Conservation (phyloP, 2,113 vertebrate species). For the Damaliscus lunatus region DNA sequence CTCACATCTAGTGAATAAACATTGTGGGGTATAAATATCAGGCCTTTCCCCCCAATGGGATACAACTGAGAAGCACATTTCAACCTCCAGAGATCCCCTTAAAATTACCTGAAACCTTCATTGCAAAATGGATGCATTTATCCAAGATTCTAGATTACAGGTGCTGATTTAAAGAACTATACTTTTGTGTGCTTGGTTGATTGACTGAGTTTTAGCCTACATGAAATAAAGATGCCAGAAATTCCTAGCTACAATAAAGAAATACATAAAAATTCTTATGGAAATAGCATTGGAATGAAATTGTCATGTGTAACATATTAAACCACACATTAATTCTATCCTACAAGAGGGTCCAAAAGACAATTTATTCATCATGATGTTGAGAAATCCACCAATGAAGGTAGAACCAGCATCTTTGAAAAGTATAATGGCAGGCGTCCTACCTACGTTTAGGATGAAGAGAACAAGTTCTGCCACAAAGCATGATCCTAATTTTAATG, state of each 20-base stretch:
- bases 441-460: not conserved
- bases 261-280: not conserved
- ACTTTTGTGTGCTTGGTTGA: not conserved
- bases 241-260: not conserved
- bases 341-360: not conserved
- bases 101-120: not conserved
- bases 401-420: not conserved
- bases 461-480: not conserved
- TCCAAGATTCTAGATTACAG: not conserved
- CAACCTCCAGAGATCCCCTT: not conserved
- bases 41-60: not conserved
- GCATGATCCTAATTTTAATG: not conserved
- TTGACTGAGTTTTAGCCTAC: not conserved
- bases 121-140: not conserved
- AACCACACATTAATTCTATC: not conserved
- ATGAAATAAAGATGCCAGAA: not conserved
- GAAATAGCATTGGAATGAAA: not conserved
- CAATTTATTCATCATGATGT: not conserved
- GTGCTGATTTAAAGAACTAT: not conserved
- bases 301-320: not conserved
- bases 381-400: not conserved
- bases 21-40: not conserved
- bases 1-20: not conserved
- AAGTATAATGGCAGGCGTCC: not conserved
- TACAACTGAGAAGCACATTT: not conserved